Evolutionary conservation across 2,888 invertebrate genomes (phyloP), one percentile per base, ranked within the genome.

Genomic region (Ochropleura leucogaster): DNA sequence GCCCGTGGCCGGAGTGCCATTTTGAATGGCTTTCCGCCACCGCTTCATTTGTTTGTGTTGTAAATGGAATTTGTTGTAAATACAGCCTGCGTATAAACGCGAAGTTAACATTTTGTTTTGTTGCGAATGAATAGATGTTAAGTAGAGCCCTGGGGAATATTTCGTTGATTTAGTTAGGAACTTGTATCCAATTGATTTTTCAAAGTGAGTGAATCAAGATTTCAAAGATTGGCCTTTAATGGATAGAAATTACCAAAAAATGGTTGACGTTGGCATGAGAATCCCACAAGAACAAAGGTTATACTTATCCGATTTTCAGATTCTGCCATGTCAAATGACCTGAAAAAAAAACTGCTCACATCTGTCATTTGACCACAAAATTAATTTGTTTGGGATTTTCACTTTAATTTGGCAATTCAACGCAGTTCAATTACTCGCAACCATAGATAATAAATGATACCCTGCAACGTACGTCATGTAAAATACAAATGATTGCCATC

Each of bases 21-120:
- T 80, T 78, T 81, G 80, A 84, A 85, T 83, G 74, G 79, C 82
- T 83, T 84, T 81, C 82, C 76, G 77, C 86, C 78, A 81, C 80
- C 79, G 73, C 86, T 74, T 65, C 83, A 76, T 84, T 86, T 83
- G 86, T 85, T 80, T 86, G 79, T 77, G 82, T 81, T 82, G 73
- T 74, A 82, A 86, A 86, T 86, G 76, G 70, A 83, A 81, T 85
- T 83, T 77, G 68, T 77, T 81, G 65, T 77, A 77, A 84, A 84
- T 81, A 80, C 70, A 59, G 40, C 42, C 59, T 53, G 51, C 59
- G 60, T 83, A 64, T 72, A 72, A 81, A 84, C 51, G 65, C 49
- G 44, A 44, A 44, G 72, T 47, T 47, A 59, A 18, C 72, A 71
- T 76, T 82, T 82, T 79, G 76, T 81, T 73, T 80, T 71, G 20